These are phyloP conservation scores for Enteromius thamalakanensis DNA, from an alignment of 2,797 vertebrate genomes.

Conservation along the genomic window DNA sequence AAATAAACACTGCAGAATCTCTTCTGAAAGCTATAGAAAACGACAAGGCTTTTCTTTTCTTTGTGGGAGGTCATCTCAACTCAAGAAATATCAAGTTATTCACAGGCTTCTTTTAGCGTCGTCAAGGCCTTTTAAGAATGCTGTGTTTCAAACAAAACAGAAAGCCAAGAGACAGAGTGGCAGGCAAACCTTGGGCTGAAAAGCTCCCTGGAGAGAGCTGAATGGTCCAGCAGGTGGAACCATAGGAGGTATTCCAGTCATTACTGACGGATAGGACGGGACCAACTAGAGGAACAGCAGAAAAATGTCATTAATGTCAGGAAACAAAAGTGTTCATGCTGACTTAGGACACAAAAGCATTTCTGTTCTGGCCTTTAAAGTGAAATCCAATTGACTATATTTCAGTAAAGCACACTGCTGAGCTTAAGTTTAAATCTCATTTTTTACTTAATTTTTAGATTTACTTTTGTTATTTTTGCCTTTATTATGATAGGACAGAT, in stretches of 20 bases:
- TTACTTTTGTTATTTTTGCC: not conserved
- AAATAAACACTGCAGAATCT: not conserved
- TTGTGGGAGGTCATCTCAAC: not conserved
- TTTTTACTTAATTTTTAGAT: not conserved
- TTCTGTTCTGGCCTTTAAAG: not conserved
- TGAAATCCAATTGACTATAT: not conserved
- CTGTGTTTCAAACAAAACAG: constrained; percentile 16
- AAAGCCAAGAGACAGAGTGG: constrained; percentile 29
- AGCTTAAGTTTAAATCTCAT: not conserved
- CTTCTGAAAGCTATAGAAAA: not conserved
- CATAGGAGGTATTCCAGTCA: constrained; percentile 96
- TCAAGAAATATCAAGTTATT: constrained; percentile 31
- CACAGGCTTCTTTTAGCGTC: not conserved
- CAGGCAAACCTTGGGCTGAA: constrained; percentile 91
- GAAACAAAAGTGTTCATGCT: constrained; percentile 18
- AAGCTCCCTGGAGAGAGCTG: constrained; percentile 96
- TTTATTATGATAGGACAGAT: not conserved
- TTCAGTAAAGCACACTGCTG: not conserved
- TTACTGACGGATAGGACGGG: constrained; percentile 94
- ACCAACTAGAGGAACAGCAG: constrained; percentile 82
- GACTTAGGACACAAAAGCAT: constrained; percentile 11
- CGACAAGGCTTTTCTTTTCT: not conserved
- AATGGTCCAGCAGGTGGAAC: constrained; percentile 96
- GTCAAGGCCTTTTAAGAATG: constrained; percentile 4
- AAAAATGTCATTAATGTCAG: constrained; percentile 42